These are phyloP conservation scores for Cheilosia grossa DNA, from an alignment of 2,888 invertebrate genomes.

Conservation along the genomic window DNA sequence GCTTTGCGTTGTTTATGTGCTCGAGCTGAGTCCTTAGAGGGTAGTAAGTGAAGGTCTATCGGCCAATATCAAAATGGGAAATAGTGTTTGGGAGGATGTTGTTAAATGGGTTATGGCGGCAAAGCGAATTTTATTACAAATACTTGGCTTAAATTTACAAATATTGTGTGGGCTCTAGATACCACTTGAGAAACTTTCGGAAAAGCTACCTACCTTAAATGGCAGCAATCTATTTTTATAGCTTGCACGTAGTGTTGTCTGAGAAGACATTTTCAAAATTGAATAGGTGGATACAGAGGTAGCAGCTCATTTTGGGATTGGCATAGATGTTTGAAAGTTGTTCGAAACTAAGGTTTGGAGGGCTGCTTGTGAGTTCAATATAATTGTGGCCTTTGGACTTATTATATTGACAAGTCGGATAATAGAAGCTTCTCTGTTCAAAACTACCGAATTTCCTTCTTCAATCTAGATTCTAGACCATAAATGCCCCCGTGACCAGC, in stretches of 20 bases:
- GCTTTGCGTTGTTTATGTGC: conserved; percentile 56
- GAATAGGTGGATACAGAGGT: neutral
- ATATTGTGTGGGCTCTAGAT: neutral
- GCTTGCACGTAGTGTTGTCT: neutral
- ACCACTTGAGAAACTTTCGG: conserved; percentile 11
- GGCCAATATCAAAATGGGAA: conserved; percentile 53
- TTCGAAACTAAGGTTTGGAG: too few relatives aligned
- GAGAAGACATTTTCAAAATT: neutral
- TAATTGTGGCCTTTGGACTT: too few relatives aligned
- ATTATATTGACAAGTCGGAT: too few relatives aligned
- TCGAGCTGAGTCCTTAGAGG: conserved; percentile 28
- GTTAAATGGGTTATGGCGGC: conserved; percentile 47
- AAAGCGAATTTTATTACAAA: conserved; percentile 29
- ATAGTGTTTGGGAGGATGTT: conserved; percentile 27
- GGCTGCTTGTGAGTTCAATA: too few relatives aligned
- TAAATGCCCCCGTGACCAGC: too few relatives aligned
- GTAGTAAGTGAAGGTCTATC: conserved; percentile 33
- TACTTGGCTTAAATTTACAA: conserved; percentile 41
- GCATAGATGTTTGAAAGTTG: neutral
- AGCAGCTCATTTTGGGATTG: neutral
- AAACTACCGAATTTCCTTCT: too few relatives aligned
- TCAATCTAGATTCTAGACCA: too few relatives aligned
- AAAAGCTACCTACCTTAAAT: neutral
- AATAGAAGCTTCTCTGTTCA: too few relatives aligned
- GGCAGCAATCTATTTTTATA: conserved; percentile 4